Evolutionary conservation across 2,888 invertebrate genomes (phyloP), one percentile per base, ranked within the genome.

Genomic region (Phlogophora meticulosa): DNA sequence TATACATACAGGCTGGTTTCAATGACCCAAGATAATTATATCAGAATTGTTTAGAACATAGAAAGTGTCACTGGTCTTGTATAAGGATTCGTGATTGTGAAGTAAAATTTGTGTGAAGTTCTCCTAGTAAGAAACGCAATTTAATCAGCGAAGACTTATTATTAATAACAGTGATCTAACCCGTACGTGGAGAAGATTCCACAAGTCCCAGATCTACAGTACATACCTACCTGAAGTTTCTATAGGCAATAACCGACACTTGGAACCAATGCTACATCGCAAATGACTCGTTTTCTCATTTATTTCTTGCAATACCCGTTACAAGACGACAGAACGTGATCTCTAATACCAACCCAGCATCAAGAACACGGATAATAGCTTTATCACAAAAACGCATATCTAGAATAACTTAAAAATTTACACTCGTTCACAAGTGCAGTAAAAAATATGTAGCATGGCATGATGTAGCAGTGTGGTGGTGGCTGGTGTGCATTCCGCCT

Each of bases 401-500:
- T 43, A 55, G n/a, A 32, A 57, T 32, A 10, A 49, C 9, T 22
- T 11, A 7, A 28, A 28, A 72, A 51, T 59, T 55, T 2, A 17
- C 51, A 28, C 58, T 48, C n/a, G 34, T n/a, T 36, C 36, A 24
- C 15, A 11, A 46, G 48, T 56, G 17, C 34, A 40, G 20, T 32
- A 64, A 76, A 55, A 77, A 62, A 49, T 42, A 13, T 49, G 17
- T 72, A 58, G 28, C 53, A 61, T 46, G 52, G 22, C 49, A 56
- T 45, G 48, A 58, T 69, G 57, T 52, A 38, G 36, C 45, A 59
- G 40, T n/a, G n/a, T n/a, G n/a, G n/a, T 42, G n/a, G 22, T 40
- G 46, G n/a, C n/a, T n/a, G n/a, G n/a, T 22, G 56, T 36, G 13
- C 53, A 74, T 88, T 89, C 89, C 88, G 87, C 78, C 79, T 87